Evolutionary conservation across 1,140 invertebrate genomes (phyloP), one percentile per base, ranked within the genome.

Genomic region (Euura saliciscinereae): DNA sequence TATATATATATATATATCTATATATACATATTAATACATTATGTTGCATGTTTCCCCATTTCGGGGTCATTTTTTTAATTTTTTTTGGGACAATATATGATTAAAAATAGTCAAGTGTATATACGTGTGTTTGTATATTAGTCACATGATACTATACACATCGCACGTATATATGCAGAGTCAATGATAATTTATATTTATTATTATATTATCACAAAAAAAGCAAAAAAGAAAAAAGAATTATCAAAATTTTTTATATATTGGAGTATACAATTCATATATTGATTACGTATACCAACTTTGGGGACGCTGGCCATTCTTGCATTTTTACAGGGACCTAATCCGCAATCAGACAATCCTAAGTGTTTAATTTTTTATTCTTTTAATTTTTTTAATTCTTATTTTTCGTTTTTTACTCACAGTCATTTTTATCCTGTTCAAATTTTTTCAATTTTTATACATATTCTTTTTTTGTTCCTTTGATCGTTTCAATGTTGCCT

Each of bases 321-420:
- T 87, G 84, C 86, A 87, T 86, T 87, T 82, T 85, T 85, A 86
- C 86, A 87, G 85, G 85, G 84, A 87, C 85, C 85, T 86, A 85
- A 80, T 86, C 83, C 85, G 85, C 85, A 87, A 85, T 86, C 85
- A 87, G 85, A 87, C 86, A 87, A 87, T 87, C 85, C 85, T 87
- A 82, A 85, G 83, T 83, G 85, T 86, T 87, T 87, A 82, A 85
- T 86, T 86, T 76, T 78, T 84, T 28, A 28, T 28, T 28, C 28
- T 28, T 28, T 28, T 28, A n/a, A n/a, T n/a, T 28, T 28, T 28
- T 28, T 28, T 28, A 28, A 1, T 28, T 28, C 1, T 28, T 1
- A 1, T 28, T 28, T 77, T 84, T 75, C 71, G 45, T 81, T 71
- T 82, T 71, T 80, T 76, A 78, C 72, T 83, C 68, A 69, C 44